Percentiles rank a stretch among this genome's conserved stretches.
Conservation (phyloP, 92 coral and sea anemone species). For the Micromussa lordhowensis region DNA sequence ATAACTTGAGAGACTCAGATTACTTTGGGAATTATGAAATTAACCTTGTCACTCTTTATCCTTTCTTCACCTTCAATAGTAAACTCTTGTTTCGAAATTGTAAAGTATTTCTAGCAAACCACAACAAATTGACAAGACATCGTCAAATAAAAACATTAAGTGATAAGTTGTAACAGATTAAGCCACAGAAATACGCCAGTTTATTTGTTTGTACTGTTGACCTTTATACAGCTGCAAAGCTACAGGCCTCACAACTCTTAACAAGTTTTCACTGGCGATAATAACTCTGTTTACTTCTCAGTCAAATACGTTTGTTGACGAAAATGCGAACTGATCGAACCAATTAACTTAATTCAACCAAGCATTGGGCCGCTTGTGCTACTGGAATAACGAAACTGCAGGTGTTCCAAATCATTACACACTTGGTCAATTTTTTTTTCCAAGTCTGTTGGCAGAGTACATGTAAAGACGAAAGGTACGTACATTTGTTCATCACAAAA, state of each 20-base stretch:
- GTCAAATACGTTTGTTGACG: neutral
- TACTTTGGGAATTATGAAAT: too few species aligned
- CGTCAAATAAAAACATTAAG: neutral
- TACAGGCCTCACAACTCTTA: neutral
- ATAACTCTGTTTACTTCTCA: neutral
- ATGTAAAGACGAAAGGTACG: neutral
- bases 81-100: too few species aligned
- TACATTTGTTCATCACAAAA: neutral
- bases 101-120: too few species aligned
- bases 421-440: neutral
- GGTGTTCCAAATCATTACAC: neutral
- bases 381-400: neutral
- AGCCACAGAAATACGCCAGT: neutral
- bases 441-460: neutral
- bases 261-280: constrained; percentile 5
- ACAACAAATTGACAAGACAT: too few species aligned
- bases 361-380: neutral
- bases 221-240: neutral
- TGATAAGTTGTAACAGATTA: neutral
- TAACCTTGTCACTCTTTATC: too few species aligned
- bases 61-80: neutral
- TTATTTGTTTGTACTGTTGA: neutral
- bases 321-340: neutral
- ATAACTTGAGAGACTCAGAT: too few species aligned
- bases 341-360: neutral